Evolutionary conservation across 2,113 vertebrate genomes (phyloP).

Genomic region (Prietella phreatophila): DNA sequence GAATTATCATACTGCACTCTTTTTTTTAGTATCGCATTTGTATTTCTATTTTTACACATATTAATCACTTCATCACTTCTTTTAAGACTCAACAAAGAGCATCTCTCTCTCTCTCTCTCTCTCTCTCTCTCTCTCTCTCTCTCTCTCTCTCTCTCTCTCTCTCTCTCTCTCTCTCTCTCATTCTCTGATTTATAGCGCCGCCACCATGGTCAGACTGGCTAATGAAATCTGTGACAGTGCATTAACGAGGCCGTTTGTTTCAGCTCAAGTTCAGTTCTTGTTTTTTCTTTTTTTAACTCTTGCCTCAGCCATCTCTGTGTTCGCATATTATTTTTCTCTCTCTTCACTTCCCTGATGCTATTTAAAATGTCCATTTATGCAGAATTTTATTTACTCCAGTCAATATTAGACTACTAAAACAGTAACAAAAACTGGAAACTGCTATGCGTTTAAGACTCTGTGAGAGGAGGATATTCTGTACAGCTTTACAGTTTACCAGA

Average conservation of each 20-base stretch:
- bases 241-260: constrained; percentile 85
- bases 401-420: constrained; percentile 4
- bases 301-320: constrained; percentile 50
- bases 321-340: constrained; percentile 35
- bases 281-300: constrained; percentile 38
- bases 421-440: background rate
- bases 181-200: constrained; percentile 72
- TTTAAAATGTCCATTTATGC: constrained; percentile 20
- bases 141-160: constrained; percentile 23
- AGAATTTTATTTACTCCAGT: constrained; percentile 20
- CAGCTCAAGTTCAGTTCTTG: constrained; percentile 67
- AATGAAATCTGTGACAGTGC: constrained; percentile 84
- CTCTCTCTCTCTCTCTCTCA: constrained; percentile 58
- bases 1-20: background rate
- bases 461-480: background rate
- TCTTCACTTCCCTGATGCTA: background rate
- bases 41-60: constrained; percentile 21
- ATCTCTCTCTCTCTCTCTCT: constrained; percentile 22
- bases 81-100: constrained; percentile 15
- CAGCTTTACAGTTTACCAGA: constrained; percentile 30
- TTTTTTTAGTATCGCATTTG: constrained; percentile 13
- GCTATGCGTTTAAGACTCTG: background rate
- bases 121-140: constrained; percentile 19
- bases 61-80: constrained; percentile 10
- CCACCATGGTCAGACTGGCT: constrained; percentile 73